Conservation (phyloP, 2,888 invertebrate species). For the Cyaniris semiargus region DNA sequence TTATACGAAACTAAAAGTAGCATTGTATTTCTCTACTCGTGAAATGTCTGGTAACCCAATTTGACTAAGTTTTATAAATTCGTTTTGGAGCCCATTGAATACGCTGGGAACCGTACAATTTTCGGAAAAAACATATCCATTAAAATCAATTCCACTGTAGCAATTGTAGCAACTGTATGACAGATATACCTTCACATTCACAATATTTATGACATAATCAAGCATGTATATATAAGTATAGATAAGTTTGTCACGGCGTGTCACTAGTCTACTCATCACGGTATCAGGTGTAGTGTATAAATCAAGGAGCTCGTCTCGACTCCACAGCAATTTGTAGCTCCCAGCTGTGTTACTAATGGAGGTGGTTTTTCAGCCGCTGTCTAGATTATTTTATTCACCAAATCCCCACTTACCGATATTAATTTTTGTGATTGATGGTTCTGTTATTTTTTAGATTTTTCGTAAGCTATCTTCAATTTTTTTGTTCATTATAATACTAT, state of each 20-base stretch:
- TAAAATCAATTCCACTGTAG: no score
- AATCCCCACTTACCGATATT: constrained; percentile 41
- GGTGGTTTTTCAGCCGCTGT: constrained; percentile 37
- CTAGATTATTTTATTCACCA: constrained; percentile 31
- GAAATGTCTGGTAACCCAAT: no score
- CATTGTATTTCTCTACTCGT: no score
- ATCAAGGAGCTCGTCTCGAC: constrained; percentile 49
- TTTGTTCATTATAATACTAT: not conserved
- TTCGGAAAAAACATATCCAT: no score
- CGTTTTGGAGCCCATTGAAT: no score
- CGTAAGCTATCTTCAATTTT: not conserved
- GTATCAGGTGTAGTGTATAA: constrained; percentile 24
- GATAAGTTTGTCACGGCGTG: not conserved
- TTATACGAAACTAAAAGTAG: no score
- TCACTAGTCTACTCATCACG: not conserved
- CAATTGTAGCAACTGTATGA: no score
- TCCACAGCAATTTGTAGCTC: constrained; percentile 52
- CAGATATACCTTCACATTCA: no score
- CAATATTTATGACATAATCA: no score
- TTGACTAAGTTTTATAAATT: no score
- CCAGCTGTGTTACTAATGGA: constrained; percentile 54
- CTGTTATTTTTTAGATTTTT: constrained; percentile 26
- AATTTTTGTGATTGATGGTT: constrained; percentile 38
- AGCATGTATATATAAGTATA: not conserved
- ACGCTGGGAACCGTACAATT: no score